These are phyloP conservation scores for Hecatera dysodea DNA, from an alignment of 2,888 invertebrate genomes.

Conservation along the genomic window DNA sequence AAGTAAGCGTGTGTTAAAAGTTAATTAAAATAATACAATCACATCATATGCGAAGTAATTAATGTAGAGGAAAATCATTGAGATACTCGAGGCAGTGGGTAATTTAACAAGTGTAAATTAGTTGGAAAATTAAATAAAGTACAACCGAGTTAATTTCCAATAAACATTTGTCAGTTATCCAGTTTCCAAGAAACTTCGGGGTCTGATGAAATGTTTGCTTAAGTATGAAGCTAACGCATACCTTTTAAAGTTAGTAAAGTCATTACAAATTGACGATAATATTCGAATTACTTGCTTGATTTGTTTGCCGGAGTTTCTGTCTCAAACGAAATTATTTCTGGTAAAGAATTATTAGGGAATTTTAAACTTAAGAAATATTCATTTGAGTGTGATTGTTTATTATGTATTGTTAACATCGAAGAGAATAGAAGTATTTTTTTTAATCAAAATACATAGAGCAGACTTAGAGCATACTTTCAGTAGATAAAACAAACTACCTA, in stretches of 20 bases:
- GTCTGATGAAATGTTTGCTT: conserved; percentile 16
- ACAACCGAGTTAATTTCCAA: conserved; percentile 21
- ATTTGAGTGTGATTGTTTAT: conserved; percentile 6
- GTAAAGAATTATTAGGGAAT: conserved; percentile 11
- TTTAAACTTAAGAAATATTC: conserved; percentile 4
- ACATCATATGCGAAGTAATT: neutral
- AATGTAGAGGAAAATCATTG: neutral
- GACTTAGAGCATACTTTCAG: no score
- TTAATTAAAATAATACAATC: neutral
- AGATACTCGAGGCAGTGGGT: neutral
- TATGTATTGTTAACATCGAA: no score
- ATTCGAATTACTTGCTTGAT: conserved; percentile 39
- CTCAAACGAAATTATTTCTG: conserved; percentile 25
- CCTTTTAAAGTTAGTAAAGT: conserved; percentile 54
- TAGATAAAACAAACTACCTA: no score
- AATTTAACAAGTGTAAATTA: conserved; percentile 27
- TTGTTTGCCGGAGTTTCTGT: conserved; percentile 18
- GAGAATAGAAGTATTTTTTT: no score
- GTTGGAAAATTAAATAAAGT: conserved; percentile 14
- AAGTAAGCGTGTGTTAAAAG: neutral
- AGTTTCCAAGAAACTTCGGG: conserved; percentile 29
- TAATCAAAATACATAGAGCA: no score
- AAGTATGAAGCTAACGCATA: conserved; percentile 29
- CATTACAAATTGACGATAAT: conserved; percentile 46
- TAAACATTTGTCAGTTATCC: conserved; percentile 42